These are phyloP conservation scores for Aphelinus certus DNA, from an alignment of 1,140 invertebrate genomes.

Conservation along the genomic window DNA sequence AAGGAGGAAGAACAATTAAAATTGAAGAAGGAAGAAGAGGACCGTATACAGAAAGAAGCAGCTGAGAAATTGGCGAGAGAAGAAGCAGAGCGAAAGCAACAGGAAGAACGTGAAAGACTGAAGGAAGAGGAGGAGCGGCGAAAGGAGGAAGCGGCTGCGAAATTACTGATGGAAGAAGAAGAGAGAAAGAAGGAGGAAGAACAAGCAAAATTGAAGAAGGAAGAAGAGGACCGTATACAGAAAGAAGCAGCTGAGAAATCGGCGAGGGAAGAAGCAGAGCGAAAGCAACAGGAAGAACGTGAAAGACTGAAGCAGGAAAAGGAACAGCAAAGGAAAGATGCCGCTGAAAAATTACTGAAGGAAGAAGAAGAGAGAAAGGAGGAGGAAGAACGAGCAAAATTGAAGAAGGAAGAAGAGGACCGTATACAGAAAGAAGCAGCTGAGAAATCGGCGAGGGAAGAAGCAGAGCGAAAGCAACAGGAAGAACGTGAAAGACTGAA, in stretches of 20 bases:
- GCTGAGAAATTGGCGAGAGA: conserved; percentile 35
- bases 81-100: conserved; percentile 36
- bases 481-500: conserved; percentile 23
- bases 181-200: too few species aligned
- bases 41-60: conserved; percentile 15
- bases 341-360: conserved; percentile 22
- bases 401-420: background rate
- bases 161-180: too few species aligned
- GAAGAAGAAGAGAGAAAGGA: conserved; percentile 36
- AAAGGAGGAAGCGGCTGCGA: conserved; percentile 31
- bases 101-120: too few species aligned
- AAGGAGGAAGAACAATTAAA: conserved; percentile 23
- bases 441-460: background rate
- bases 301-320: too few species aligned
- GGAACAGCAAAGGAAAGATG: conserved; percentile 17
- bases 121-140: too few species aligned
- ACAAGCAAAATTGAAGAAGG: conserved; percentile 19
- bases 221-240: conserved; percentile 36
- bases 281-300: too few species aligned
- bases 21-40: conserved; percentile 17
- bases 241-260: conserved; percentile 37
- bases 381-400: conserved; percentile 20
- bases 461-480: background rate
- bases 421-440: conserved; percentile 13
- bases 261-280: conserved; percentile 16